These are phyloP conservation scores for Catagonus wagneri DNA, from an alignment of 2,113 vertebrate genomes.

Conservation along the genomic window DNA sequence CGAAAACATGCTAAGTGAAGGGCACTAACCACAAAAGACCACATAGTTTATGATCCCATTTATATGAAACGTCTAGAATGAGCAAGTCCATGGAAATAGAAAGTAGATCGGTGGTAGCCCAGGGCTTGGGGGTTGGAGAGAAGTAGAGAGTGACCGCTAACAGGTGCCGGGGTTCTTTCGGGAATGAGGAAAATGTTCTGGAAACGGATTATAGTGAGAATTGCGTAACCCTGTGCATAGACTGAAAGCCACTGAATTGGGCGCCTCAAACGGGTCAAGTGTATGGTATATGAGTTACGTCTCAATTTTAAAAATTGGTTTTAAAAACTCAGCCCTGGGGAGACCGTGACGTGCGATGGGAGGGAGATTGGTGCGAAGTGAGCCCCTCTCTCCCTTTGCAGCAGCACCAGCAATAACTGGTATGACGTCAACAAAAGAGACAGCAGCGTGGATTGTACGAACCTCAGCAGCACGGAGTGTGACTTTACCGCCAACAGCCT, in stretches of 20 bases:
- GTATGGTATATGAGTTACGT: fast-evolving
- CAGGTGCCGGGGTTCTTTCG: background rate
- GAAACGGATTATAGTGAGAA: background rate
- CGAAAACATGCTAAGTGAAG: background rate
- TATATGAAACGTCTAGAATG: background rate
- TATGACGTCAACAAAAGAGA: fast-evolving
- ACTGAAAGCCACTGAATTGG: background rate
- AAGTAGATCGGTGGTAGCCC: background rate
- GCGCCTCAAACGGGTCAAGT: too few relatives aligned
- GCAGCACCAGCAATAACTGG: background rate
- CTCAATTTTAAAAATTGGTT: background rate
- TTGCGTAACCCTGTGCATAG: fast-evolving
- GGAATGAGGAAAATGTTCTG: background rate
- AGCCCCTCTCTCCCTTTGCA: background rate
- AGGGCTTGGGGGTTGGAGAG: background rate
- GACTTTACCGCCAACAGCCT: background rate
- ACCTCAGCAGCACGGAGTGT: conserved; percentile 35
- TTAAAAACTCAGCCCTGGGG: background rate
- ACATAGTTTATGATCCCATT: background rate
- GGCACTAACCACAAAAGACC: background rate
- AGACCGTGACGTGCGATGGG: fast-evolving
- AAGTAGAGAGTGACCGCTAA: background rate
- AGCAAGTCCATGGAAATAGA: background rate
- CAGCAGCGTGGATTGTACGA: conserved; percentile 65
- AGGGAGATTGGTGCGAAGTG: background rate